phyloP scores from a whole-genome alignment of 1,140 invertebrate genomes.

The Drosophila pandora region DNA sequence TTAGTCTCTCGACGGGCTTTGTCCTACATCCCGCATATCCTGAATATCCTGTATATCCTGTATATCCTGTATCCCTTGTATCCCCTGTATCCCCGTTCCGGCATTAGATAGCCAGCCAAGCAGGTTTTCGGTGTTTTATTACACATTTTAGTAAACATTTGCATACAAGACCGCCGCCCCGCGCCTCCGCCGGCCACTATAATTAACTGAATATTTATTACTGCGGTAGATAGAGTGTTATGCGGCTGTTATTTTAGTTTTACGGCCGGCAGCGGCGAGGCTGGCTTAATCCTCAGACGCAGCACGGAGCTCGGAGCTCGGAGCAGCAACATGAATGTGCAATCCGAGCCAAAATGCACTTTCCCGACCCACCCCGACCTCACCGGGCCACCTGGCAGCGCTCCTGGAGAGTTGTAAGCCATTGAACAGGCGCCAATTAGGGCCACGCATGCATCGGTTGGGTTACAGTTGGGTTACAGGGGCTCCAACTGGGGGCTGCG shows the following conservation, averaged over 20 bases:
- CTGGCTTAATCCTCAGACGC: conserved; percentile 62
- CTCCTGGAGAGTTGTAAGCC: conserved; percentile 15
- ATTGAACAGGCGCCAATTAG: conserved; percentile 66
- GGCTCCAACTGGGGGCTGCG: too few species aligned
- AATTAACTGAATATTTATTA: conserved; percentile 82
- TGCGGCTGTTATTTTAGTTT: conserved; percentile 82
- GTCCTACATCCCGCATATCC: background rate
- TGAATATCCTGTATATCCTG: background rate
- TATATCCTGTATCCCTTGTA: background rate
- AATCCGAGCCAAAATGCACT: conserved; percentile 69
- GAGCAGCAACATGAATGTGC: conserved; percentile 42
- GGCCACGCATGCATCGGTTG: conserved; percentile 13
- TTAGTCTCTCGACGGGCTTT: background rate
- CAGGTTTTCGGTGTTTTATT: conserved; percentile 44
- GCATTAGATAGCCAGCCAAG: conserved; percentile 35
- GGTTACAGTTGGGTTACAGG: background rate
- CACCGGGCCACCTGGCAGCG: background rate
- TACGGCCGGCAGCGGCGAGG: conserved; percentile 63
- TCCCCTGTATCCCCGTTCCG: background rate
- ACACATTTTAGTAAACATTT: conserved; percentile 45
- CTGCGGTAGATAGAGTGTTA: conserved; percentile 82
- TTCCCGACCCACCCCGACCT: background rate
- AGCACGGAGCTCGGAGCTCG: background rate
- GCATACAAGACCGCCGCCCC: conserved; percentile 27
- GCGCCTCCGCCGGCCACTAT: conserved; percentile 48